Percentiles rank a stretch among this genome's conserved stretches.
Evolutionary conservation across 2,113 vertebrate species (phyloP).

Genomic region (Aegotheles bennettii): DNA sequence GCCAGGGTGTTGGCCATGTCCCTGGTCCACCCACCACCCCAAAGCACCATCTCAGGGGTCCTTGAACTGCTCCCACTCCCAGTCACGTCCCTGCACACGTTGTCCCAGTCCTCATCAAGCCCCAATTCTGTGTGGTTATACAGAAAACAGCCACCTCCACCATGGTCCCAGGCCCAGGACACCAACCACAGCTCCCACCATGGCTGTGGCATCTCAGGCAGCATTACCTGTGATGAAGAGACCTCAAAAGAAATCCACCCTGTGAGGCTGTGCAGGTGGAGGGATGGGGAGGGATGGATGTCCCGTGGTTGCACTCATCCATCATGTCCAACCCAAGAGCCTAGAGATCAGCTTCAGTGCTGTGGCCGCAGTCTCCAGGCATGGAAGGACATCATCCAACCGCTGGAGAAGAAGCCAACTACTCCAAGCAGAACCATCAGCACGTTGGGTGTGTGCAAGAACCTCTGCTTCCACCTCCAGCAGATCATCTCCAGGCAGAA

Average conservation of each 20-base stretch:
- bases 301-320: neutral
- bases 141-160: neutral
- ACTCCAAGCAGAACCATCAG: fast-evolving
- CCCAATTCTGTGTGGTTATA: fast-evolving
- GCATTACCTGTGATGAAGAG: neutral
- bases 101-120: fast-evolving
- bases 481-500: neutral
- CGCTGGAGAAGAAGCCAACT: neutral
- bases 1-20: neutral
- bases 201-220: fast-evolving
- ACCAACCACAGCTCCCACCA: fast-evolving
- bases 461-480: neutral
- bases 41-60: fast-evolving
- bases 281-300: neutral
- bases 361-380: fast-evolving
- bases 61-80: fast-evolving
- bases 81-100: fast-evolving
- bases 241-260: neutral
- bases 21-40: fast-evolving
- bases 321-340: neutral
- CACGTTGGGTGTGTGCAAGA: fast-evolving
- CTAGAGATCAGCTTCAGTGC: fast-evolving
- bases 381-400: fast-evolving
- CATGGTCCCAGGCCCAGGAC: fast-evolving
- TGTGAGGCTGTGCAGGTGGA: fast-evolving